A percentile compares a stretch with the other conserved stretches of the same genome.
Evolutionary conservation across 2,797 vertebrate species (phyloP).

Genomic region (Knipowitschia caucasica): DNA sequence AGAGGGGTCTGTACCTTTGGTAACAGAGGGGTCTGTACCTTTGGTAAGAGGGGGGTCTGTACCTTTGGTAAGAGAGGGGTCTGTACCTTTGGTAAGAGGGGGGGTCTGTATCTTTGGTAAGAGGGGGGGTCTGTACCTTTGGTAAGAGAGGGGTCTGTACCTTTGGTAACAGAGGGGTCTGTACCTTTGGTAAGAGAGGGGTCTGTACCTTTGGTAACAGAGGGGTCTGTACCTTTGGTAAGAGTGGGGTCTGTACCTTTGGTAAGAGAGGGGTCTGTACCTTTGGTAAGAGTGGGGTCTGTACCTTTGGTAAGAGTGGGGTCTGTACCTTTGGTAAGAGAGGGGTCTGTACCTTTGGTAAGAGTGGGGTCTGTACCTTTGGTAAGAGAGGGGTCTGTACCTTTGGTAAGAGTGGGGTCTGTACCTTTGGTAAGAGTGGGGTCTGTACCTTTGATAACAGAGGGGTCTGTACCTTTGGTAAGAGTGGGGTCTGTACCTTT

Average conservation of each 20-base stretch:
- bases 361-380: constrained; percentile 52
- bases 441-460: constrained; percentile 74
- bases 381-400: constrained; percentile 53
- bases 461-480: constrained; percentile 38
- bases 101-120: no score
- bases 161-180: constrained; percentile 66
- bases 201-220: constrained; percentile 74
- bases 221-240: constrained; percentile 38
- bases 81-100: constrained; percentile 71
- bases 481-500: constrained; percentile 69
- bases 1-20: constrained; percentile 49
- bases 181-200: neutral
- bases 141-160: constrained; percentile 53
- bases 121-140: no score
- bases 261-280: constrained; percentile 54
- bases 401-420: constrained; percentile 66
- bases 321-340: constrained; percentile 36
- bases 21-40: constrained; percentile 66
- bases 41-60: constrained; percentile 57
- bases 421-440: neutral
- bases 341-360: constrained; percentile 69
- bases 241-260: constrained; percentile 69
- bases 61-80: neutral
- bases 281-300: neutral
- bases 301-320: constrained; percentile 71